phyloP scores from a whole-genome alignment of 2,797 vertebrate species.

The Leuciscus waleckii region DNA sequence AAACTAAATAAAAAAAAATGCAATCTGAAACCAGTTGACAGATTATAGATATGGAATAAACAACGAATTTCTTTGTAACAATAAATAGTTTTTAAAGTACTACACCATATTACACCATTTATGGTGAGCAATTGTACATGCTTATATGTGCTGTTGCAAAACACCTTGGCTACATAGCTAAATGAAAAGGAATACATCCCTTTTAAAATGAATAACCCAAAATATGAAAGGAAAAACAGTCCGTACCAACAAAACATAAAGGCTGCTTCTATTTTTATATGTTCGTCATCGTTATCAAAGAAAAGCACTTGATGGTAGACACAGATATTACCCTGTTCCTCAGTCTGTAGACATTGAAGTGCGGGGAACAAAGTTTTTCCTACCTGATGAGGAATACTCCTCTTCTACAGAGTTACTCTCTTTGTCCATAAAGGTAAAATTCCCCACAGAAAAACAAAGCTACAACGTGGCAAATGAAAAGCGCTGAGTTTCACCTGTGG shows the following conservation, averaged over 20 bases:
- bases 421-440: conserved; percentile 45
- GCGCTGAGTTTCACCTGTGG: conserved; percentile 33
- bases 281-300: not conserved
- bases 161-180: not conserved
- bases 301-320: not conserved
- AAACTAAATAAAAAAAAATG: not conserved
- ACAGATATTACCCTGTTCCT: not conserved
- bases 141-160: not conserved
- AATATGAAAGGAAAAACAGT: not conserved
- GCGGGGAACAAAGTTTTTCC: not conserved
- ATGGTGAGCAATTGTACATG: not conserved
- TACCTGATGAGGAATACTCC: conserved; percentile 47
- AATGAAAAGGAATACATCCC: not conserved
- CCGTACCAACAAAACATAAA: not conserved
- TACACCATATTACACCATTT: not conserved
- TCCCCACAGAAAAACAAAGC: conserved; percentile 1
- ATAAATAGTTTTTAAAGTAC: not conserved
- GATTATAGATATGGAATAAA: not conserved
- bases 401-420: conserved; percentile 27
- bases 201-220: not conserved
- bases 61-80: not conserved
- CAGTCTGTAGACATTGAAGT: not conserved
- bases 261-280: not conserved
- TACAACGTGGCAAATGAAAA: conserved; percentile 29
- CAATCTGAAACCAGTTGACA: not conserved